These are phyloP conservation scores for Panthera uncia DNA, from an alignment of 2,113 vertebrate genomes.

Conservation along the genomic window DNA sequence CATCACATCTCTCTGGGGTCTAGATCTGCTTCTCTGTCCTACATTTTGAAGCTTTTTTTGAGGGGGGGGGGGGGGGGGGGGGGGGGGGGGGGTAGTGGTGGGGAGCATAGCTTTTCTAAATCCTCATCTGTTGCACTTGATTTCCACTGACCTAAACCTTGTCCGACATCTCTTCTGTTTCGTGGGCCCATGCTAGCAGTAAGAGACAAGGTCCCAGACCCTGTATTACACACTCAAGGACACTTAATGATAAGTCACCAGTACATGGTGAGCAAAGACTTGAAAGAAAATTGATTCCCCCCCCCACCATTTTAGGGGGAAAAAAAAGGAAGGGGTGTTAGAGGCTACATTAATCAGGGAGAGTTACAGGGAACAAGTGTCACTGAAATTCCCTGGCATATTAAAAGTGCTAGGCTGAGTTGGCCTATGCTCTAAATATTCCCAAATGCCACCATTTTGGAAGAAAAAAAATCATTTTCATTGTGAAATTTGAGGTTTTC, in stretches of 20 bases:
- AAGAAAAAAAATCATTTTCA: not conserved
- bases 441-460: not conserved
- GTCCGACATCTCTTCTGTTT: not conserved
- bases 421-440: not conserved
- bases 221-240: not conserved
- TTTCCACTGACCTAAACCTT: not conserved
- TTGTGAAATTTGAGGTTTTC: not conserved
- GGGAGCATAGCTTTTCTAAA: not conserved
- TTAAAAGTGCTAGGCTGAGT: not conserved
- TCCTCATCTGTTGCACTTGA: not conserved
- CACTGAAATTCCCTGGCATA: not conserved
- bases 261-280: not conserved
- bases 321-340: not conserved
- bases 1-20: not conserved
- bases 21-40: not conserved
- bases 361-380: not conserved
- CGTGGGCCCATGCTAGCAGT: not conserved
- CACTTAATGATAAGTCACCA: not conserved
- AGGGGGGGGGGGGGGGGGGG: too few relatives aligned
- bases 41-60: not conserved
- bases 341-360: not conserved
- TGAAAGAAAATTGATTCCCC: not conserved
- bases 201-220: not conserved
- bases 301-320: not conserved
- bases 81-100: too few relatives aligned